phyloP scores from a whole-genome alignment of 2,888 invertebrate species.

The Cristatella mucedo region DNA sequence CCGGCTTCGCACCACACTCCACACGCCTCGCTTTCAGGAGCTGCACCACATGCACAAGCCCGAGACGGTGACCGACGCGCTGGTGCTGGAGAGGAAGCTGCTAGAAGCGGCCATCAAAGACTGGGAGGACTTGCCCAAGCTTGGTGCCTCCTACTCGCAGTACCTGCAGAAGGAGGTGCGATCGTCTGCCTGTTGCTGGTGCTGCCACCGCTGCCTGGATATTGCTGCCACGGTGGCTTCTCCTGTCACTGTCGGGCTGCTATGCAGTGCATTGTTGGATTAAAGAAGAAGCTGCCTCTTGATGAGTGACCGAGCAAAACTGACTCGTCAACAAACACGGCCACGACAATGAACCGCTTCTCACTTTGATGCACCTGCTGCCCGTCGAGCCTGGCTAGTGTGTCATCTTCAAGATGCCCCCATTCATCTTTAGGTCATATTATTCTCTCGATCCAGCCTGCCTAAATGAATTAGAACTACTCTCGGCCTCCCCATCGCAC shows the following conservation, averaged over 20 bases:
- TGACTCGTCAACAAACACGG: no score
- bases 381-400: no score
- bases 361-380: no score
- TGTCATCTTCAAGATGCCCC: no score
- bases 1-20: no score
- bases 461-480: no score
- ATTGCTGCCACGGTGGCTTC: background rate
- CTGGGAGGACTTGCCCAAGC: constrained; percentile 23
- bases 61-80: constrained; percentile 19
- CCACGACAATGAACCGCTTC: no score
- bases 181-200: background rate
- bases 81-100: constrained; percentile 29
- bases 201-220: background rate
- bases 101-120: constrained; percentile 25
- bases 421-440: no score
- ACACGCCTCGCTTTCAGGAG: constrained; percentile 19
- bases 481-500: no score
- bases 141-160: constrained; percentile 24
- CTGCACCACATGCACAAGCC: constrained; percentile 25
- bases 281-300: background rate
- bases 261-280: background rate
- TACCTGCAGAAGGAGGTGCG: constrained; percentile 30
- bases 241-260: background rate
- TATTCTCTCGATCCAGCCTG: no score
- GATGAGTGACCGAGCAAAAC: no score